Percentiles rank a stretch among this genome's conserved stretches.
Evolutionary conservation across 1,140 invertebrate species (phyloP).

Genomic region (Drosophila equinoxialis): DNA sequence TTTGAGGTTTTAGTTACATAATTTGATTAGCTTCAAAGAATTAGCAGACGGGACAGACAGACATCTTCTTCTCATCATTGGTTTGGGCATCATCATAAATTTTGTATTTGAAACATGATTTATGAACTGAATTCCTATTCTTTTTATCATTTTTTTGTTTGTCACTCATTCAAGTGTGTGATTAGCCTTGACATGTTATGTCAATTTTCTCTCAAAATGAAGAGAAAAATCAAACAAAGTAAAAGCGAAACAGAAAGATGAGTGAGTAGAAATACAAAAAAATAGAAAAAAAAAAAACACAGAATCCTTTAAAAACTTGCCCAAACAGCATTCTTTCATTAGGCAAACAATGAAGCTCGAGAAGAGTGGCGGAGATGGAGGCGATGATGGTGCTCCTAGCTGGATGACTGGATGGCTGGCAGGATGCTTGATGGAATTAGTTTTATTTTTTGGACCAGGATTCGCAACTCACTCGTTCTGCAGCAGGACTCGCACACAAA

Average conservation of each 20-base stretch:
- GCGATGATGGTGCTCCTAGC: slow-evolving; percentile 24
- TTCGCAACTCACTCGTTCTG: slow-evolving; percentile 33
- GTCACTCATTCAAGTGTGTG: slow-evolving; percentile 61
- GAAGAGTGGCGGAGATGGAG: background rate
- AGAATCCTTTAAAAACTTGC: slow-evolving; percentile 69
- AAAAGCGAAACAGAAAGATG: slow-evolving; percentile 21
- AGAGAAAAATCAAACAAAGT: slow-evolving; percentile 59
- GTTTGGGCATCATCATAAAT: slow-evolving; percentile 60
- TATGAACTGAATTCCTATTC: slow-evolving; percentile 63
- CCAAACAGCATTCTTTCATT: slow-evolving; percentile 78
- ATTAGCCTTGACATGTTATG: slow-evolving; percentile 75
- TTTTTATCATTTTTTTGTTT: slow-evolving; percentile 33
- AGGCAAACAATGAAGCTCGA: slow-evolving; percentile 69
- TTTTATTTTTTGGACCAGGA: slow-evolving; percentile 64
- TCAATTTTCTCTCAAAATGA: slow-evolving; percentile 62
- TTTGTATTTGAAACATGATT: slow-evolving; percentile 68
- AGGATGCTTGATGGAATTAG: slow-evolving; percentile 74
- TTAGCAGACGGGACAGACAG: slow-evolving; percentile 16
- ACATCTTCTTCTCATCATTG: slow-evolving; percentile 19
- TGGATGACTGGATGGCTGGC: slow-evolving; percentile 49
- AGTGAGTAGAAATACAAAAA: background rate
- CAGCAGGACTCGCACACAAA: slow-evolving; percentile 55
- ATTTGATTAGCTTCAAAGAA: slow-evolving; percentile 66
- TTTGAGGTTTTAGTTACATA: slow-evolving; percentile 68
- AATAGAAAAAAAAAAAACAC: slow-evolving; percentile 35